Evolutionary conservation across 2,797 vertebrate genomes (phyloP), one percentile per base, ranked within the genome.

Genomic region (Australoheros facetus): DNA sequence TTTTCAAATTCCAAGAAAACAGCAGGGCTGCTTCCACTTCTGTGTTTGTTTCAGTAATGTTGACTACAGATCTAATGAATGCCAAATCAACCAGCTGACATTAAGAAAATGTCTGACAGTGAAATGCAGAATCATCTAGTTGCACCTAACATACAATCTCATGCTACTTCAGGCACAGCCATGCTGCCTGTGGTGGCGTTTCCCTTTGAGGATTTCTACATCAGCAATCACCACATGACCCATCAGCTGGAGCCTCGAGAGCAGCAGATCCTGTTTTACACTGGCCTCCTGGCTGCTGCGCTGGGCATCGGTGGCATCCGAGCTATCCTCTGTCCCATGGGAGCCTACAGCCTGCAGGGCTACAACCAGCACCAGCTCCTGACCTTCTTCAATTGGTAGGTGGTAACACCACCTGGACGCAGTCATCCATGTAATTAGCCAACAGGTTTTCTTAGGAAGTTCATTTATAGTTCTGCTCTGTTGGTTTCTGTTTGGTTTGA

Each of bases 311-410:
- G 97, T 0, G 98, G 97, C 42, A 94, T 98, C 77, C 96, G 97
- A 64, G 96, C 96, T 73, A 91, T 97, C 19, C 91, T 98, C n/a
- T 97, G 97, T 73, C 97, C 97, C 1, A 81, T 96, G 80, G 95
- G 95, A 7, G 94, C 96, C 3, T 97, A 97, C 81, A 91, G 89
- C 71, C 94, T 97, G 30, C 95, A 96, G 80, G 92, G 95, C 48
- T 95, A 93, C 73, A 93, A 94, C 84, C 94, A 93, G 7, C 95
- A 96, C 88, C 95, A 96, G 83, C 94, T 95, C 51, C 87, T 95
- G 71, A 96, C 97, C 4, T 98, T 98, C 93, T 98, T 97, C 87
- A 97, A 97, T 95, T 97, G 98, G 97, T 98, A 82, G 79, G 96
- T 94, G 78, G 12, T 66, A 58, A 32, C 70, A 13, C 9, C 16